These are phyloP conservation scores for Potamilus streckersoni DNA, from an alignment of 1,140 invertebrate genomes.

Conservation along the genomic window DNA sequence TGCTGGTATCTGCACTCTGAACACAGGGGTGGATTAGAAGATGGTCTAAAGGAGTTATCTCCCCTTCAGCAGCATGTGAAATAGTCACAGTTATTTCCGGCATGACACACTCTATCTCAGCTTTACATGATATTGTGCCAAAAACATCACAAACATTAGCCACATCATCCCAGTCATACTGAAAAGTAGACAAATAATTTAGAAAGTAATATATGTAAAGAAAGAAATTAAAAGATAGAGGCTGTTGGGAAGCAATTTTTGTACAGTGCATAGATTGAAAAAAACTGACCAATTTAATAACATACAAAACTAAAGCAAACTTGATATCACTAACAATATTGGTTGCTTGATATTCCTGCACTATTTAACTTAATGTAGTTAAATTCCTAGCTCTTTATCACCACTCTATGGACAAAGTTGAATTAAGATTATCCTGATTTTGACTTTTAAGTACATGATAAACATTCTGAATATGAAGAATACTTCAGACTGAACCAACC, in stretches of 20 bases:
- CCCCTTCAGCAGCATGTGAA: constrained; percentile 41
- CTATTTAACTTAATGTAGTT: neutral
- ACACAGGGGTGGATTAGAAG: constrained; percentile 61
- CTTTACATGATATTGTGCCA: constrained; percentile 58
- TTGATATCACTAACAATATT: no score
- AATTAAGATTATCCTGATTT: neutral
- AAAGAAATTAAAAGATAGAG: no score
- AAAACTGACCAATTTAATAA: no score
- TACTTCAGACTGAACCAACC: no score
- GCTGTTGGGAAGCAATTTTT: no score
- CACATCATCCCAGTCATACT: constrained; percentile 57
- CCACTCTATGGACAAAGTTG: neutral
- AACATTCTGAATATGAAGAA: neutral
- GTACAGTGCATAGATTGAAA: no score
- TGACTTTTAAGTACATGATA: neutral
- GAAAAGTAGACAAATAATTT: constrained; percentile 15
- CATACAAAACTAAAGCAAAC: no score
- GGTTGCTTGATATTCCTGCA: neutral
- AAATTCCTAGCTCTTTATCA: neutral
- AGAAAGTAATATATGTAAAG: neutral
- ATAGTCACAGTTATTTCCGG: constrained; percentile 58
- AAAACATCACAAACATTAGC: constrained; percentile 56
- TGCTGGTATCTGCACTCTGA: constrained; percentile 56
- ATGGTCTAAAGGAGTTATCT: constrained; percentile 49
- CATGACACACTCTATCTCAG: constrained; percentile 55